phyloP scores from a whole-genome alignment of 2,888 invertebrate species.

The Synanthedon vespiformis region DNA sequence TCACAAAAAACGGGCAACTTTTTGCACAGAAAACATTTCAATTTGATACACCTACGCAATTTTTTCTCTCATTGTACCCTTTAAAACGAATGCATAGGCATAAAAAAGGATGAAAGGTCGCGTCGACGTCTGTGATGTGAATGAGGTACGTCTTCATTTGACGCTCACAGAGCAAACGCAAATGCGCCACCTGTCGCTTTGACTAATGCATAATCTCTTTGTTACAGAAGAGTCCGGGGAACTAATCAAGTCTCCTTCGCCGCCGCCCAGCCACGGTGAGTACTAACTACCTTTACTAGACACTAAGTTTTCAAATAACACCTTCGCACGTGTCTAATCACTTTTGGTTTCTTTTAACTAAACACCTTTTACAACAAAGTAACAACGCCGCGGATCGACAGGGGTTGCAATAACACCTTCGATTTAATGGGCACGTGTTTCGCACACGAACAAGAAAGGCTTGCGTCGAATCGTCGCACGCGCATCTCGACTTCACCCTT shows the following conservation, averaged over 20 bases:
- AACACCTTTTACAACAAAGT: no score
- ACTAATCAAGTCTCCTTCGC: constrained; percentile 83
- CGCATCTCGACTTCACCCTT: background rate
- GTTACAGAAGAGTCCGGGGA: constrained; percentile 69
- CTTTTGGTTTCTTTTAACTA: no score
- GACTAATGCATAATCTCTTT: constrained; percentile 11
- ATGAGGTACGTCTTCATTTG: constrained; percentile 20
- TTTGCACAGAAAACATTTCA: constrained; percentile 21
- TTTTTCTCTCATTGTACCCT: constrained; percentile 34
- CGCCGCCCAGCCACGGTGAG: constrained; percentile 81
- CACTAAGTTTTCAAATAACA: background rate
- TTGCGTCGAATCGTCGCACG: background rate
- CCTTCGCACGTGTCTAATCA: background rate
- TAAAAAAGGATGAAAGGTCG: constrained; percentile 17
- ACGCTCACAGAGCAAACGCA: no score
- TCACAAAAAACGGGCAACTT: constrained; percentile 25
- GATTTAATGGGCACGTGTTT: background rate
- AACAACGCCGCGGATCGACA: no score
- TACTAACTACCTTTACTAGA: constrained; percentile 14
- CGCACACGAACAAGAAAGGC: background rate
- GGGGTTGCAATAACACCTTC: no score
- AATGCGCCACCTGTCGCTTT: background rate
- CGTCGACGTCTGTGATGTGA: constrained; percentile 43
- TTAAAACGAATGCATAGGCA: constrained; percentile 13
- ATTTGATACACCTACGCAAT: constrained; percentile 12